These are phyloP conservation scores for Harmothoe impar DNA, from an alignment of 2,888 invertebrate genomes.

Conservation along the genomic window DNA sequence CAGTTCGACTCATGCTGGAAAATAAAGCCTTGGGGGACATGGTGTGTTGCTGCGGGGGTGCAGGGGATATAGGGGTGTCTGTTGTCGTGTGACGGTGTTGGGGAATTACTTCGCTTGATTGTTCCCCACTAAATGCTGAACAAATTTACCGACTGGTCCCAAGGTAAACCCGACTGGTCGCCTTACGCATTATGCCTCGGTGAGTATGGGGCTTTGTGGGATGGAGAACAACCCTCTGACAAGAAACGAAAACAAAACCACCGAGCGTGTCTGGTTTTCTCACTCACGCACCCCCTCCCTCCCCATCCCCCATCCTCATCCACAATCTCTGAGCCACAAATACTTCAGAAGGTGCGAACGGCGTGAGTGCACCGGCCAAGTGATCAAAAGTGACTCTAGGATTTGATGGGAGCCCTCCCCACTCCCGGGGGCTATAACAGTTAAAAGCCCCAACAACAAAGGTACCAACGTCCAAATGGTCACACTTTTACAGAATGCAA, in stretches of 20 bases:
- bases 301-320: background rate
- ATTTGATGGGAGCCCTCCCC: slow-evolving; percentile 24
- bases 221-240: background rate
- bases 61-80: background rate
- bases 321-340: background rate
- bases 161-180: background rate
- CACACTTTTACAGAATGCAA: slow-evolving; percentile 24
- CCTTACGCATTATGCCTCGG: background rate
- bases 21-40: background rate
- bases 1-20: background rate
- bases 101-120: background rate
- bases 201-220: background rate
- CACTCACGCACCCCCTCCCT: background rate
- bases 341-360: background rate
- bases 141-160: background rate
- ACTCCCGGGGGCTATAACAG: background rate
- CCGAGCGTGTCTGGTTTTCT: background rate
- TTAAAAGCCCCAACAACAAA: background rate
- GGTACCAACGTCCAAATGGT: background rate
- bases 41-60: background rate
- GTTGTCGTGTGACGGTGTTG: background rate
- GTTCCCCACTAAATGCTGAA: slow-evolving; percentile 26
- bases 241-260: background rate
- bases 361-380: background rate
- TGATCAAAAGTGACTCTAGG: slow-evolving; percentile 38